Evolutionary conservation across 2,797 vertebrate genomes (phyloP), one percentile per base, ranked within the genome.

Genomic region (Geotrypetes seraphini): DNA sequence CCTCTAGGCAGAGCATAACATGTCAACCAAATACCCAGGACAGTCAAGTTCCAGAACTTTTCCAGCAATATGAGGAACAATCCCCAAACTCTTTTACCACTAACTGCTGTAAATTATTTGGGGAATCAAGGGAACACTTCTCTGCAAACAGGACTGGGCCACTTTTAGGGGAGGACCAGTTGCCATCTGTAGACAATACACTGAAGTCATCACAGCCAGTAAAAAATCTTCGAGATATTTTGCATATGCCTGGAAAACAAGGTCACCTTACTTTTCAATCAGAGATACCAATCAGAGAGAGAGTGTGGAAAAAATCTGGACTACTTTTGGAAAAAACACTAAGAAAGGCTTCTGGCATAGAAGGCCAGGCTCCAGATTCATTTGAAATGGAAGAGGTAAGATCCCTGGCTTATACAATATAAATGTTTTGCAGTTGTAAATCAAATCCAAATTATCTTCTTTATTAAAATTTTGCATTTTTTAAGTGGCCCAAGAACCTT

Each of bases 371-470:
- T 21, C 57, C 38, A 32, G 81, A 83, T 15, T 90, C 70, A 1
- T 87, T 85, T 53, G 87, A 92, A 60, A 65, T 88, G 66, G 83
- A 89, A 64, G 83, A 91, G 80, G 85, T 83, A 64, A 71, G 22
- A 16, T 20, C 13, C 10, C n/a, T n/a, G n/a, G n/a, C n/a, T n/a
- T n/a, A n/a, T n/a, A n/a, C n/a, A n/a, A n/a, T n/a, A n/a, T n/a
- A n/a, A n/a, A n/a, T n/a, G n/a, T n/a, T n/a, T n/a, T n/a, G n/a
- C n/a, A n/a, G n/a, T n/a, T n/a, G n/a, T n/a, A n/a, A n/a, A n/a
- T n/a, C n/a, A n/a, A n/a, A n/a, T n/a, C n/a, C n/a, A n/a, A n/a
- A n/a, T n/a, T n/a, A n/a, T n/a, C n/a, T n/a, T n/a, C n/a, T n/a
- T n/a, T n/a, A n/a, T n/a, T n/a, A n/a, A n/a, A n/a, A n/a, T n/a